Percentiles rank a stretch among this genome's conserved stretches.
Conservation (phyloP, 2,797 vertebrate genomes). For the Emys orbicularis region DNA sequence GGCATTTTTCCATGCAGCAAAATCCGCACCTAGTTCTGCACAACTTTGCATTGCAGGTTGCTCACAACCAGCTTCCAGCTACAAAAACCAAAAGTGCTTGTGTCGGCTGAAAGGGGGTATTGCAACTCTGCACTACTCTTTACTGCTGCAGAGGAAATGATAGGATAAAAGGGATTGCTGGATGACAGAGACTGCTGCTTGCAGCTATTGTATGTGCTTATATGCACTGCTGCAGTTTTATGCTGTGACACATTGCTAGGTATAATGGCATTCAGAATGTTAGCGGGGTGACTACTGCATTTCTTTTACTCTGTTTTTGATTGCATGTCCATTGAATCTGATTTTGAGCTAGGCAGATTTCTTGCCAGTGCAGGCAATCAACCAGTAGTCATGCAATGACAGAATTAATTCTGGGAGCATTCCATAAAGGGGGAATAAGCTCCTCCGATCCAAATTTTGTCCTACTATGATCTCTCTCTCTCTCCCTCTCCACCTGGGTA, state of each 20-base stretch:
- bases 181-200: neutral
- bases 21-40: neutral
- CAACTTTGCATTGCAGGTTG: neutral
- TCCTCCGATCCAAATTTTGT: neutral
- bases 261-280: neutral
- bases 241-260: neutral
- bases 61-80: neutral
- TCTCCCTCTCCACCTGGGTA: neutral
- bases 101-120: neutral
- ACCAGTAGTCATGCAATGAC: neutral
- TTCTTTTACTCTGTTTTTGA: neutral
- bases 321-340: neutral
- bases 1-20: neutral
- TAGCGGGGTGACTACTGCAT: neutral
- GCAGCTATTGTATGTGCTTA: neutral
- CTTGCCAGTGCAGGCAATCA: neutral
- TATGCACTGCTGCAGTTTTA: neutral
- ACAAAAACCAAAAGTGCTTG: neutral
- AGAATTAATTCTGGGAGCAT: neutral
- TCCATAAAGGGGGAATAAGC: neutral
- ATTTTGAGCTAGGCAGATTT: neutral
- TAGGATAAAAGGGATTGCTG: neutral
- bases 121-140: neutral
- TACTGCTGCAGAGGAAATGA: neutral
- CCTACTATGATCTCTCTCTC: neutral